Evolutionary conservation across 2,888 invertebrate species (phyloP), one percentile per base, ranked within the genome.

Genomic region (Acleris laterana): DNA sequence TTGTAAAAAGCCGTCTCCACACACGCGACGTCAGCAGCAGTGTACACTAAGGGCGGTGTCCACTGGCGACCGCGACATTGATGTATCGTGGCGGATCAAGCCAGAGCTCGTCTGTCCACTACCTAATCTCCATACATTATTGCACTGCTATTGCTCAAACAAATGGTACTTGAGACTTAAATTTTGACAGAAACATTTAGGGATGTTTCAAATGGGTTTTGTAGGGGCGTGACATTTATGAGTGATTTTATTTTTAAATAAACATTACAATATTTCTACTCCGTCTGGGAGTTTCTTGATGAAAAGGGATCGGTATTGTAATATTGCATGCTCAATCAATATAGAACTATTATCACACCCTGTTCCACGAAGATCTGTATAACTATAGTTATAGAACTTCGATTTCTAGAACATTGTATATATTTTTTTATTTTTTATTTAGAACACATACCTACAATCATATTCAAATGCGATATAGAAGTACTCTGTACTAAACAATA

Each of bases 81-180:
- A 93, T 93, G 93, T 93, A 93, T 93, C 89, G 90, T 87, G 89
- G 84, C 88, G 93, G 93, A 90, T 93, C 92, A 93, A 79, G 81
- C 82, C 77, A 76, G 77, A 74, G 77, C 88, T 85, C 91, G 90
- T 90, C 91, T 90, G 91, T 91, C 91, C 89, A 83, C 88, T 82
- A 82, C 91, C 90, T 92, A 92, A 92, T 92, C 91, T 92, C 91
- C 91, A 91, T 91, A 91, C 88, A 91, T 91, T 90, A 90, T 84
- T 77, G 74, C 83, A 77, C 80, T 80, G 89, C 86, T 88, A 89
- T 87, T 88, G 89, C 87, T 84, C 90, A 89, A 90, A 92, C 87
- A 91, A 91, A 92, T 92, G 91, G 83, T 89, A 83, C 89, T 87
- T 81, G 80, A 83, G 88, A 85, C 89, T 88, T 88, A 84, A 86